phyloP scores from a whole-genome alignment of 2,797 vertebrate species.

The Pseudochirops corinnae region DNA sequence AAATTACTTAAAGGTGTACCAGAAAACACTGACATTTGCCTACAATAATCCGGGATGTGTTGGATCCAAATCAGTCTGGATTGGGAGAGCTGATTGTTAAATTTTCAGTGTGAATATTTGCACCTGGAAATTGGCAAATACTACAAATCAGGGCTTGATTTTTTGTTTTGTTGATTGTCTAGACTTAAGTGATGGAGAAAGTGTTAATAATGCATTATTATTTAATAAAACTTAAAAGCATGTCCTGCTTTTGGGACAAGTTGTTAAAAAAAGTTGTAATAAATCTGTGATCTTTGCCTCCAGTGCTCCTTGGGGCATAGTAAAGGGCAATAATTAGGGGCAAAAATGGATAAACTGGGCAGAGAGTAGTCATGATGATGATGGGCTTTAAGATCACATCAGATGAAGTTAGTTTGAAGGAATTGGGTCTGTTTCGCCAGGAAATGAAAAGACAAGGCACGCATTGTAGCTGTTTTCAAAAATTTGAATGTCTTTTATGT shows the following conservation, averaged over 20 bases:
- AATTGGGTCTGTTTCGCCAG: not conserved
- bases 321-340: not conserved
- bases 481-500: not conserved
- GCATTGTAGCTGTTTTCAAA: not conserved
- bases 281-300: not conserved
- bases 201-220: not conserved
- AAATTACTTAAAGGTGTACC: not conserved
- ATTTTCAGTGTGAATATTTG: not conserved
- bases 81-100: not conserved
- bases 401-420: not conserved
- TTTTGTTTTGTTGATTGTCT: not conserved
- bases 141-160: not conserved
- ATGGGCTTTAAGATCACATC: not conserved
- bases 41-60: not conserved
- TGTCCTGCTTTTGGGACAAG: not conserved
- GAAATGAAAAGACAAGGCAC: not conserved
- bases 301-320: not conserved
- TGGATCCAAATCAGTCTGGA: fast-evolving
- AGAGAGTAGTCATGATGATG: not conserved
- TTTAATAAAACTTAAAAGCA: not conserved
- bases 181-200: not conserved
- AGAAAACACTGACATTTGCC: not conserved
- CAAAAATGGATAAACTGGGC: not conserved
- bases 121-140: not conserved
- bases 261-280: not conserved